Conservation (phyloP, 2,888 invertebrate species). For the Eupithecia insigniata region DNA sequence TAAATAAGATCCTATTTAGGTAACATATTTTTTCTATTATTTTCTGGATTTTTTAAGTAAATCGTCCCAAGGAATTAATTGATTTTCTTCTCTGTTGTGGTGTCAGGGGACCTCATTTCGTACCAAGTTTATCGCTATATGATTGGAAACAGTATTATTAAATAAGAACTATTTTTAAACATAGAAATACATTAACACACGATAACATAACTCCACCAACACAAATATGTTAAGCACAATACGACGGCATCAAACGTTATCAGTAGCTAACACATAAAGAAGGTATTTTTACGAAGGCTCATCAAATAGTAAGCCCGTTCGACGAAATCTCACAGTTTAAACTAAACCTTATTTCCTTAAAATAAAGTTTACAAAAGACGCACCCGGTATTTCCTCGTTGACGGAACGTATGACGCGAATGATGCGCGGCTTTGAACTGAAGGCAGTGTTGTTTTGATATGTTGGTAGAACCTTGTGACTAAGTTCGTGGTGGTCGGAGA, state of each 20-base stretch:
- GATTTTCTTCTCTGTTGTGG: not conserved
- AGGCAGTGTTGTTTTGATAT: slow-evolving; percentile 53
- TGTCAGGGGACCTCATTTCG: not conserved
- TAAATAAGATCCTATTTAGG: not conserved
- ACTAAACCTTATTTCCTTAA: slow-evolving; percentile 30
- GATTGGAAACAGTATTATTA: not conserved
- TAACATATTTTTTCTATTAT: not conserved
- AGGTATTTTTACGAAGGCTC: slow-evolving; percentile 50
- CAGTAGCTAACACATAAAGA: slow-evolving; percentile 38
- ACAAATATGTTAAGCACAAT: slow-evolving; percentile 4
- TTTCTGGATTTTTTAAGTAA: not conserved
- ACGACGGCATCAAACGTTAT: slow-evolving; percentile 24
- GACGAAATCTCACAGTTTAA: slow-evolving; percentile 32
- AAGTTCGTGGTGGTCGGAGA: slow-evolving; percentile 65
- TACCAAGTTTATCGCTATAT: not conserved
- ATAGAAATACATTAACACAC: not conserved
- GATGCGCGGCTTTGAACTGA: slow-evolving; percentile 73
- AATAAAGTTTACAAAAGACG: slow-evolving; percentile 53
- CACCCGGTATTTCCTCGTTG: slow-evolving; percentile 63
- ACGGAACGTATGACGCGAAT: slow-evolving; percentile 68
- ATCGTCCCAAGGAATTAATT: not conserved
- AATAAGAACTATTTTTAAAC: not conserved
- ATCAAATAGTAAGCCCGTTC: slow-evolving; percentile 49
- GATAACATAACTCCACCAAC: not conserved
- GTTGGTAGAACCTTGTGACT: slow-evolving; percentile 79